Base-by-base conservation (phyloP, 2,113 vertebrate species). In the Peromyscus leucopus region DNA sequence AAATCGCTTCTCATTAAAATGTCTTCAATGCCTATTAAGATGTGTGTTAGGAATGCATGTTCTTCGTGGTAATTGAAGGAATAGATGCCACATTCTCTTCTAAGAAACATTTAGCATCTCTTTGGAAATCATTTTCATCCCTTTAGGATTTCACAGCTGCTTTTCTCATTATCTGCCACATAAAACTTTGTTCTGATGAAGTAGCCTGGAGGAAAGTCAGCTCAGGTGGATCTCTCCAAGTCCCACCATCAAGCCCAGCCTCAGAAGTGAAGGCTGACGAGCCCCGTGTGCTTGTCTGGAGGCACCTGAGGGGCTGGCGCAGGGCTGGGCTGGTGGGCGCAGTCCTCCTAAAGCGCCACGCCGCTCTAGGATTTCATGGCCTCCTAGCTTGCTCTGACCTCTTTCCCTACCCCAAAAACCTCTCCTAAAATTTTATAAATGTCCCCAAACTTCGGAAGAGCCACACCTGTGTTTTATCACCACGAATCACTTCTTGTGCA, bases 1-100 rank as follows among this genome's bases (percentile, higher is more conserved):
- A 96, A 90, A 93, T 90, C 36, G 84, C 95, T 92, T 94, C 90
- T 95, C 97, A 96, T 98, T 98, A 97, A 95, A 95, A 83, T 71
- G 79, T 93, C 97, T 96, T 97, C 90, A 97, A 92, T 63, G 89
- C 82, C 83, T 88, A 93, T 96, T 85, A 95, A 90, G 83, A 80
- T 74, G 51, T 10, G 1, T 55, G 67, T 61, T 76, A 21, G 83
- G 83, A 88, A 95, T 80, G 82, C 85, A 26, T n/a, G 55, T 71
- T 78, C 61, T 88, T 83, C 78, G 0, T 36, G 0, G 39, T 82
- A 76, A 93, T 67, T 83, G 89, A 79, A 65, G 42, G 57, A 65
- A 33, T 48, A n/a, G 0, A 36, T 36, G 74, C 24, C 13, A 48
- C 80, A 31, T 74, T 71, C 89, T 78, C 19, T 84, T 96, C 87